A percentile compares a stretch with the other conserved stretches of the same genome.
Evolutionary conservation across 2,113 vertebrate genomes (phyloP).

Genomic region (Fregata magnificens): DNA sequence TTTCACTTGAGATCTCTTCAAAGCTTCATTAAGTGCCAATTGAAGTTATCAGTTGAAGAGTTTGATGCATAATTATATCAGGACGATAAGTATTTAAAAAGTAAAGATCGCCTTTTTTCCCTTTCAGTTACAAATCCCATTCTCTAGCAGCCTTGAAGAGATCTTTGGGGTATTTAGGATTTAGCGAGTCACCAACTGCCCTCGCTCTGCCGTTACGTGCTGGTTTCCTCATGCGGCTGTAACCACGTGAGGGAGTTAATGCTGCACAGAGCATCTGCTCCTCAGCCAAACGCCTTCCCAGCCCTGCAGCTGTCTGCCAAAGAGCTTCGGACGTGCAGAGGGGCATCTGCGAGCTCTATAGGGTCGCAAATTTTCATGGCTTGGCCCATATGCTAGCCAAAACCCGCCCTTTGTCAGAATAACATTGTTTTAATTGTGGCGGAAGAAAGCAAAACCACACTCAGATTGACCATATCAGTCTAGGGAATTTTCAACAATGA

Average conservation of each 20-base stretch:
- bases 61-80: neutral
- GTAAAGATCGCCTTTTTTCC: neutral
- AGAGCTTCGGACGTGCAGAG: neutral
- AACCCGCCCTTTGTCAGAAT: neutral
- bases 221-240: neutral
- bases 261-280: slow-evolving; percentile 50
- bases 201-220: neutral
- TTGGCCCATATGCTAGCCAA: neutral
- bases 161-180: neutral
- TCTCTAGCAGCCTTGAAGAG: neutral
- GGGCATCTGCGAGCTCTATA: neutral
- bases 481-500: neutral
- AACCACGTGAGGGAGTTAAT: slow-evolving; percentile 38
- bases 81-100: neutral
- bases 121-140: neutral
- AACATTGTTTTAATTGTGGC: neutral
- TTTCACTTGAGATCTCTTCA: neutral
- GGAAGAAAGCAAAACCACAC: neutral
- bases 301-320: slow-evolving; percentile 20
- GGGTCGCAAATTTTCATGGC: neutral
- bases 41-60: neutral
- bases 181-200: neutral
- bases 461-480: neutral
- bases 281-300: neutral
- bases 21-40: neutral